A percentile compares a stretch with the other conserved stretches of the same genome.
Conservation (phyloP, 1,140 invertebrate genomes). For the Physella acuta region DNA sequence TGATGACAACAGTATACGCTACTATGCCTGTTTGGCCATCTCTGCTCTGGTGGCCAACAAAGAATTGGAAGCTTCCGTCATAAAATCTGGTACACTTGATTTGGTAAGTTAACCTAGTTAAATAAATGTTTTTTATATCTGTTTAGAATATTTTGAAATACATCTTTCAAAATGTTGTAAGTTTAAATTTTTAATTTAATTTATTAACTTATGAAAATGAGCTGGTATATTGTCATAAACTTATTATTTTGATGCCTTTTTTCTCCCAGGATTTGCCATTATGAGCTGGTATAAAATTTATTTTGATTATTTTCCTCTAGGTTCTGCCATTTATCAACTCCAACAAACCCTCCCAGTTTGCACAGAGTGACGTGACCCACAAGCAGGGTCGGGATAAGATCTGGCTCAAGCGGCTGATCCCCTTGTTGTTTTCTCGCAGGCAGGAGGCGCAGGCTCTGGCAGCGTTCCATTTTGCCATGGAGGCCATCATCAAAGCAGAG, state of each 20-base stretch:
- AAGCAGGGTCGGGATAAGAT: constrained; percentile 94
- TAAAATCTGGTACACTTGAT: constrained; percentile 91
- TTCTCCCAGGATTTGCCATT: too few relatives aligned
- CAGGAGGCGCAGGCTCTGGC: constrained; percentile 95
- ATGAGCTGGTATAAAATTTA: too few relatives aligned
- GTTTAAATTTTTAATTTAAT: too few relatives aligned
- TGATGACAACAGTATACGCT: constrained; percentile 85
- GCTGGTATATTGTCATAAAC: too few relatives aligned
- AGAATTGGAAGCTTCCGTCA: constrained; percentile 94
- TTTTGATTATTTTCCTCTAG: too few relatives aligned
- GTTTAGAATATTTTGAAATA: too few relatives aligned
- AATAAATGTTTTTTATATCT: too few relatives aligned
- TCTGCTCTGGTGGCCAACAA: constrained; percentile 95
- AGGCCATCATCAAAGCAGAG: constrained; percentile 95
- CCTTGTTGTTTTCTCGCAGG: constrained; percentile 91
- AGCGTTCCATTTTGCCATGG: constrained; percentile 99
- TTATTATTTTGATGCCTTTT: too few relatives aligned
- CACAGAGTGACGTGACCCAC: constrained; percentile 82
- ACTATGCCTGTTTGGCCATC: constrained; percentile 97
- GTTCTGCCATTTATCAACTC: constrained; percentile 92
- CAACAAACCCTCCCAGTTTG: constrained; percentile 93
- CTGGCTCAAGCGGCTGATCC: constrained; percentile 90
- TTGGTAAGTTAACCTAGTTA: too few relatives aligned
- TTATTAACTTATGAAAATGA: too few relatives aligned
- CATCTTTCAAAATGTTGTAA: too few relatives aligned